Evolutionary conservation across 2,797 vertebrate genomes (phyloP).

Genomic region (Schizopygopsis pylzovi): DNA sequence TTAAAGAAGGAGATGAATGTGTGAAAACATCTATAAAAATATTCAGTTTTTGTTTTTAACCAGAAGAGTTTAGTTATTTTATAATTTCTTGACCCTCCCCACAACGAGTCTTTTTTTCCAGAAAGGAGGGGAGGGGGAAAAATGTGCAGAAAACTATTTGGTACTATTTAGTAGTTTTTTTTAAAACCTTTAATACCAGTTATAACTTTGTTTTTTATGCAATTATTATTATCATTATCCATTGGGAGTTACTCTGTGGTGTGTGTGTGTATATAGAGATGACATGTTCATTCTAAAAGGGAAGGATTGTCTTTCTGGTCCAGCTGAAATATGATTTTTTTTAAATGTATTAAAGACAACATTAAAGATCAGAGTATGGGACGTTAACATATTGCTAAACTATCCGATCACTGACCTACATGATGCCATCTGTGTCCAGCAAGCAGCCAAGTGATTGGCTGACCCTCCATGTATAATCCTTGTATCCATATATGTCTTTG

Average conservation of each 20-base stretch:
- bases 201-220: constrained; percentile 56
- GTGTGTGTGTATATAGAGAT: constrained; percentile 28
- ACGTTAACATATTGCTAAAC: constrained; percentile 46
- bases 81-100: constrained; percentile 38
- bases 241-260: constrained; percentile 42
- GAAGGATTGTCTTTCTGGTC: constrained; percentile 50
- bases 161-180: constrained; percentile 58
- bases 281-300: constrained; percentile 46
- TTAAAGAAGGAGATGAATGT: constrained; percentile 49
- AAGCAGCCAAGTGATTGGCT: constrained; percentile 48
- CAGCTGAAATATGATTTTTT: constrained; percentile 45
- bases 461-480: constrained; percentile 55
- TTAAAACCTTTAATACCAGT: constrained; percentile 52
- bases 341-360: constrained; percentile 42
- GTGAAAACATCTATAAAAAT: constrained; percentile 36
- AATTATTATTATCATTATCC: constrained; percentile 48
- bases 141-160: constrained; percentile 35
- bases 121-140: constrained; percentile 46
- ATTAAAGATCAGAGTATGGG: constrained; percentile 46
- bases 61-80: constrained; percentile 42
- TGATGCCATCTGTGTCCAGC: constrained; percentile 42
- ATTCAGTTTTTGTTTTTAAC: not conserved
- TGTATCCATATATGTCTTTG: constrained; percentile 55
- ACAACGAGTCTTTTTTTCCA: constrained; percentile 25
- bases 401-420: constrained; percentile 42